Evolutionary conservation across 2,888 invertebrate species (phyloP).

Genomic region (Papilio elwesi): DNA sequence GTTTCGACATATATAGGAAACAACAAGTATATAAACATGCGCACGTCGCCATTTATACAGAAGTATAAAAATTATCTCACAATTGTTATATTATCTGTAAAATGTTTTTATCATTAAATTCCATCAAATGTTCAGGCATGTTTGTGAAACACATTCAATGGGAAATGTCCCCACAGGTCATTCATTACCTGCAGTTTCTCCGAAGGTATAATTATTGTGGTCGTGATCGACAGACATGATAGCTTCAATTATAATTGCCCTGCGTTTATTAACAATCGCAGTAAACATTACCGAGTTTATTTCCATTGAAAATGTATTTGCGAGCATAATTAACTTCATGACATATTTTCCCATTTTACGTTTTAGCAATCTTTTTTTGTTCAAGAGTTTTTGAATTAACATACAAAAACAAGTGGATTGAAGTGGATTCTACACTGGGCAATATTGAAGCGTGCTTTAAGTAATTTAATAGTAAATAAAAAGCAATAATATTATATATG

Average conservation of each 20-base stretch:
- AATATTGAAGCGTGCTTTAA: too few relatives aligned
- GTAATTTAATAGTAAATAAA: too few relatives aligned
- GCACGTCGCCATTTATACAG: too few relatives aligned
- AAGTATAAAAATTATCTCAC: too few relatives aligned
- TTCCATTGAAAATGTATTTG: background rate
- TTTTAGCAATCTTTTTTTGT: background rate
- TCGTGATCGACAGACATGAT: conserved; percentile 13
- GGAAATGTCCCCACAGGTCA: conserved; percentile 5
- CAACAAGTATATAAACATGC: too few relatives aligned
- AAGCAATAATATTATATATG: too few relatives aligned
- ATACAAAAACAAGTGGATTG: too few relatives aligned
- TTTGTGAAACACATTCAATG: background rate
- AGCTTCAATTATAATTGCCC: conserved; percentile 9
- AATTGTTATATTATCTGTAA: background rate
- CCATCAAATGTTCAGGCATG: background rate
- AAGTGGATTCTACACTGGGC: too few relatives aligned
- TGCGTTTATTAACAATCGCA: background rate
- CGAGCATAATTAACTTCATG: background rate
- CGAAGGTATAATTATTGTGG: conserved; percentile 5
- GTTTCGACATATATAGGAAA: too few relatives aligned
- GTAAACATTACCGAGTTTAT: background rate
- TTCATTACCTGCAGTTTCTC: conserved; percentile 16
- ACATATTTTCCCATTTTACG: background rate
- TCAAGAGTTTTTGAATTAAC: too few relatives aligned
- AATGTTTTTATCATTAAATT: background rate